These are phyloP conservation scores for Sphaeridia pumilis DNA, from an alignment of 2,888 invertebrate species.

Conservation along the genomic window DNA sequence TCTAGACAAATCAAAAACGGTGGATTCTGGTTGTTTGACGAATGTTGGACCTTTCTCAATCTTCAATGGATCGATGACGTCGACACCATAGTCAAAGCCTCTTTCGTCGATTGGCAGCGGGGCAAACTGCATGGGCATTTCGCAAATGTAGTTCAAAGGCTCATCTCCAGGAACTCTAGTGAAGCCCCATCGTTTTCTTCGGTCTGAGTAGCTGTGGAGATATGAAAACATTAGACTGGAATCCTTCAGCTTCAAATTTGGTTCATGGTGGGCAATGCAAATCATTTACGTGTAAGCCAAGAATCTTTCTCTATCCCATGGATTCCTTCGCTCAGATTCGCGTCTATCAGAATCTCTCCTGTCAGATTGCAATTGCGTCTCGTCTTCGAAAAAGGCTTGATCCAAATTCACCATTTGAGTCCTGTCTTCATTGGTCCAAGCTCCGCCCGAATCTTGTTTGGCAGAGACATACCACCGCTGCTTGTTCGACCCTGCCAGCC, in stretches of 20 bases:
- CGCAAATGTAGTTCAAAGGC: conserved; percentile 71
- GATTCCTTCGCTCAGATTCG: too few species aligned
- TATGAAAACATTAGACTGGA: conserved; percentile 6
- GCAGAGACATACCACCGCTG: conserved; percentile 63
- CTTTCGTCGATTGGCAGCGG: conserved; percentile 56
- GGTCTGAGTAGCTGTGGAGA: conserved; percentile 45
- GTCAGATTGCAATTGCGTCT: too few species aligned
- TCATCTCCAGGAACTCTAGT: conserved; percentile 67
- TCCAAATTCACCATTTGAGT: conserved; percentile 64
- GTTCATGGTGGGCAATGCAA: background rate
- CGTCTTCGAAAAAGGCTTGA: conserved; percentile 60
- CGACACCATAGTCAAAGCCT: conserved; percentile 72
- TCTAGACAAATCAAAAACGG: conserved; percentile 67
- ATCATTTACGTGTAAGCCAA: conserved; percentile 58
- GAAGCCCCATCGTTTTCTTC: conserved; percentile 70
- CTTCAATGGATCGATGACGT: conserved; percentile 63
- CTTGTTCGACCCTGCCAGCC: conserved; percentile 66
- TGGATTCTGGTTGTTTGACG: conserved; percentile 67
- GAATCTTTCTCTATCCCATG: too few species aligned
- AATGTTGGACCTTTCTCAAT: conserved; percentile 83
- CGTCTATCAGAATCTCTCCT: too few species aligned
- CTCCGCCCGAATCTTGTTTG: conserved; percentile 57
- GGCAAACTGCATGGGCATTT: conserved; percentile 62
- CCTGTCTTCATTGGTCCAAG: conserved; percentile 74
- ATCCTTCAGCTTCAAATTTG: background rate